These are phyloP conservation scores for Drosophila miranda DNA, from an alignment of 1,140 invertebrate genomes.

Conservation along the genomic window DNA sequence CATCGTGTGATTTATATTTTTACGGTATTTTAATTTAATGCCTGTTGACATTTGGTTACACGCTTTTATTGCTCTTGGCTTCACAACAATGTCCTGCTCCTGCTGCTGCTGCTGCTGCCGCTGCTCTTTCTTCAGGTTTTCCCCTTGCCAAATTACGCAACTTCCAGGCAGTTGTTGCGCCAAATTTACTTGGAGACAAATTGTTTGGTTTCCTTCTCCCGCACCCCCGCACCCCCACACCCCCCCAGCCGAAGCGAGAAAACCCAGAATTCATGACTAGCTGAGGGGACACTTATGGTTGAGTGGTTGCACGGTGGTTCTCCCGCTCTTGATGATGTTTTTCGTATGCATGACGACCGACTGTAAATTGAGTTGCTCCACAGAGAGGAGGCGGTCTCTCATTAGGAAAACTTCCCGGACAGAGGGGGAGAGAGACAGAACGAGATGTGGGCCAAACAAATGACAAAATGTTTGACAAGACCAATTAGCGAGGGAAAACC, in stretches of 20 bases:
- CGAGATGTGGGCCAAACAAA: conserved; percentile 6
- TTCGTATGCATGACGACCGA: conserved; percentile 57
- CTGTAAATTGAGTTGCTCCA: conserved; percentile 46
- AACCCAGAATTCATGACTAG: conserved; percentile 17
- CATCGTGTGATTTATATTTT: conserved; percentile 58
- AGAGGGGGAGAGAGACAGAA: too few species aligned
- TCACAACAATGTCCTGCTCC: conserved; percentile 36
- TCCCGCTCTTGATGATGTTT: conserved; percentile 47
- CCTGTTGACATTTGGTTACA: conserved; percentile 70
- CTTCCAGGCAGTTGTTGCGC: conserved; percentile 48
- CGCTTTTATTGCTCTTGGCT: conserved; percentile 39
- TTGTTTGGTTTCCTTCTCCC: conserved; percentile 47
- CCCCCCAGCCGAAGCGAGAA: too few species aligned
- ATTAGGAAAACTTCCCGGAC: conserved; percentile 44
- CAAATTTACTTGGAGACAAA: conserved; percentile 58
- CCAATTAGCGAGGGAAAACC: conserved; percentile 30
- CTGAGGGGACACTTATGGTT: conserved; percentile 44
- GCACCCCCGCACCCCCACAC: neutral
- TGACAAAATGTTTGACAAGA: conserved; percentile 26
- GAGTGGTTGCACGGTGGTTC: conserved; percentile 17
- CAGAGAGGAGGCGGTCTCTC: conserved; percentile 21
- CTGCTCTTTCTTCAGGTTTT: neutral
- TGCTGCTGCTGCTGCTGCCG: neutral
- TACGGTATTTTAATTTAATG: conserved; percentile 69
- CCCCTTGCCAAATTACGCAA: conserved; percentile 41